phyloP scores from a whole-genome alignment of 92 coral and sea anemone species.

The Porites cylindrica region DNA sequence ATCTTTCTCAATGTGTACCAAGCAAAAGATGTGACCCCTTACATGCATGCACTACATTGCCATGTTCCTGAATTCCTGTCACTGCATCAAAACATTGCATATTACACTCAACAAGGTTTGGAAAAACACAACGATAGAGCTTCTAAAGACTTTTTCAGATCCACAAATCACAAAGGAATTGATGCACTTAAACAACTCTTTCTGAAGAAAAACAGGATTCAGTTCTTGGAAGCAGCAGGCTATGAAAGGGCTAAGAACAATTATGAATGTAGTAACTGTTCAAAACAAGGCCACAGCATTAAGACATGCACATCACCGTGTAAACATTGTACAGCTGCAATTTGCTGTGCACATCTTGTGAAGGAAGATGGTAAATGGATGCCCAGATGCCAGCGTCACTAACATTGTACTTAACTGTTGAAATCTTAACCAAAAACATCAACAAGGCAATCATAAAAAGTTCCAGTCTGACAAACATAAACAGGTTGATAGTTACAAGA shows the following conservation, averaged over 20 bases:
- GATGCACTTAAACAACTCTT: slow-evolving; percentile 64
- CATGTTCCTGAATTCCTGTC: slow-evolving; percentile 67
- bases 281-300: slow-evolving; percentile 56
- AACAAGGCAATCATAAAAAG: too few relatives aligned
- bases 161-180: slow-evolving; percentile 69
- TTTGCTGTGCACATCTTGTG: slow-evolving; percentile 73
- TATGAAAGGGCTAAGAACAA: slow-evolving; percentile 57
- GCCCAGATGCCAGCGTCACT: slow-evolving; percentile 29
- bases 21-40: slow-evolving; percentile 36
- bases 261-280: slow-evolving; percentile 64
- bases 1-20: slow-evolving; percentile 59
- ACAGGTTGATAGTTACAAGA: too few relatives aligned
- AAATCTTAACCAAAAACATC: too few relatives aligned
- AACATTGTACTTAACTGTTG: too few relatives aligned
- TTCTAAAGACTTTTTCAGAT: slow-evolving; percentile 58
- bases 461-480: too few relatives aligned
- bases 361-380: slow-evolving; percentile 58
- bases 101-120: slow-evolving; percentile 69
- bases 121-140: slow-evolving; percentile 66
- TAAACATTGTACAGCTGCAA: slow-evolving; percentile 35
- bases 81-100: slow-evolving; percentile 52
- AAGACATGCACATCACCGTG: slow-evolving; percentile 71
- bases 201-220: slow-evolving; percentile 68
- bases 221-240: slow-evolving; percentile 64
- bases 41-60: slow-evolving; percentile 70